These are phyloP conservation scores for Melanostoma scalare DNA, from an alignment of 2,888 invertebrate genomes.

Conservation along the genomic window DNA sequence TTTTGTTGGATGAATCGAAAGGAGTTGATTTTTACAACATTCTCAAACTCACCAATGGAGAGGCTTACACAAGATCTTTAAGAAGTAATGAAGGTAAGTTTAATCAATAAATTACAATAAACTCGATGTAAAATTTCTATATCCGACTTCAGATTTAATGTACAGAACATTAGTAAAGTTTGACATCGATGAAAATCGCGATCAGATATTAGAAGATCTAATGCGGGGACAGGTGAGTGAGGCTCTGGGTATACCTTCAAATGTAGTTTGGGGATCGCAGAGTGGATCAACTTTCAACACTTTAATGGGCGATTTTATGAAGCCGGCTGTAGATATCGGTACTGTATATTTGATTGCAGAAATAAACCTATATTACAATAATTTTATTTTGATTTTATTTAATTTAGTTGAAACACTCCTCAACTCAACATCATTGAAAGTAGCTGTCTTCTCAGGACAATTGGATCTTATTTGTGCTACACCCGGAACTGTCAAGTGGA, in stretches of 20 bases:
- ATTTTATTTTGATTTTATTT: neutral
- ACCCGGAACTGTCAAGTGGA: slow-evolving; percentile 89
- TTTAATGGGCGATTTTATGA: slow-evolving; percentile 89
- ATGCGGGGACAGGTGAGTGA: slow-evolving; percentile 89
- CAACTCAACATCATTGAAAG: slow-evolving; percentile 86
- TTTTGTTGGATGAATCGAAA: slow-evolving; percentile 85
- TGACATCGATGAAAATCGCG: slow-evolving; percentile 79
- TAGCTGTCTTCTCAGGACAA: slow-evolving; percentile 90
- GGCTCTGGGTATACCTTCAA: slow-evolving; percentile 86
- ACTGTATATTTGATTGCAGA: slow-evolving; percentile 39
- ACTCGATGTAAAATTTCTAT: neutral
- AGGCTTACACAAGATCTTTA: slow-evolving; percentile 78
- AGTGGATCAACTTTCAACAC: slow-evolving; percentile 84
- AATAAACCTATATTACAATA: neutral
- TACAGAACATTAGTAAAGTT: slow-evolving; percentile 78
- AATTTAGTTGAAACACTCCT: slow-evolving; percentile 87
- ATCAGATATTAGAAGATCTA: slow-evolving; percentile 81
- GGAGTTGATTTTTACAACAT: slow-evolving; percentile 93
- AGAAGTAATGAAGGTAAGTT: slow-evolving; percentile 48
- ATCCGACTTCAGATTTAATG: slow-evolving; percentile 75
- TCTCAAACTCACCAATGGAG: slow-evolving; percentile 78
- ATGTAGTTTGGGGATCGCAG: slow-evolving; percentile 87
- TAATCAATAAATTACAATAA: neutral
- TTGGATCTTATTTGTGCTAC: slow-evolving; percentile 93
- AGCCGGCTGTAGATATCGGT: slow-evolving; percentile 88